Evolutionary conservation across 2,888 invertebrate genomes (phyloP).

Genomic region (Mesorhabditis sp.): DNA sequence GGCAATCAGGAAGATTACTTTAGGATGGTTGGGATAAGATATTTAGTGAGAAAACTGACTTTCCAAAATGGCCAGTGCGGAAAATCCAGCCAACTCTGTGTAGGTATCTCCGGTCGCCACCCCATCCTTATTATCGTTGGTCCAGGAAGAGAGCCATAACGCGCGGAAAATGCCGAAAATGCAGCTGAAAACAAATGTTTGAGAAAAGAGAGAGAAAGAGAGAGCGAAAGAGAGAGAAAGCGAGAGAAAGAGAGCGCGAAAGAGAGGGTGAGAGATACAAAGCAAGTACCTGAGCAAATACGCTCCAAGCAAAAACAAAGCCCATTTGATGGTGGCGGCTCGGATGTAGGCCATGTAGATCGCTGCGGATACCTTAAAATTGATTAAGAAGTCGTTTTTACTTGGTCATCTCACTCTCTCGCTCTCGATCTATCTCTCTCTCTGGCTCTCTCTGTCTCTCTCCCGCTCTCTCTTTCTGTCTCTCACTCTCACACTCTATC

Average conservation of each 20-base stretch:
- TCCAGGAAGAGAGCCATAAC: slow-evolving; percentile 29
- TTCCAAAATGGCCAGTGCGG: not conserved
- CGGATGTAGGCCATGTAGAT: not conserved
- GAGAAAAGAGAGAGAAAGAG: too few relatives aligned
- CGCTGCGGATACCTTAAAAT: not conserved
- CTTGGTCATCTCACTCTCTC: not conserved
- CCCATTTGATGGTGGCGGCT: not conserved
- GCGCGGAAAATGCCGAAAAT: slow-evolving; percentile 14
- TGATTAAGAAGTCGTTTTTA: not conserved
- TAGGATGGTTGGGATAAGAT: not conserved
- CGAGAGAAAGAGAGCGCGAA: not conserved
- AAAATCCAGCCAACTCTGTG: not conserved
- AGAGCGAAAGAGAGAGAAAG: not conserved
- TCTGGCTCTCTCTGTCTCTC: not conserved
- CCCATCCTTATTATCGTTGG: slow-evolving; percentile 22
- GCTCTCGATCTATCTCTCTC: not conserved
- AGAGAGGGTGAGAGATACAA: not conserved
- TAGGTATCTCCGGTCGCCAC: not conserved
- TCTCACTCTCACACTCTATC: too few relatives aligned
- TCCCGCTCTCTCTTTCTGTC: too few relatives aligned
- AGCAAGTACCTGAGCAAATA: not conserved
- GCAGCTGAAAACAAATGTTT: not conserved
- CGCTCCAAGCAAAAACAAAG: not conserved
- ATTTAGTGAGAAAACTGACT: not conserved
- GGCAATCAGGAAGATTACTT: not conserved